Evolutionary conservation across 2,888 invertebrate genomes (phyloP), one percentile per base, ranked within the genome.

Genomic region (Alloplasta piceator): DNA sequence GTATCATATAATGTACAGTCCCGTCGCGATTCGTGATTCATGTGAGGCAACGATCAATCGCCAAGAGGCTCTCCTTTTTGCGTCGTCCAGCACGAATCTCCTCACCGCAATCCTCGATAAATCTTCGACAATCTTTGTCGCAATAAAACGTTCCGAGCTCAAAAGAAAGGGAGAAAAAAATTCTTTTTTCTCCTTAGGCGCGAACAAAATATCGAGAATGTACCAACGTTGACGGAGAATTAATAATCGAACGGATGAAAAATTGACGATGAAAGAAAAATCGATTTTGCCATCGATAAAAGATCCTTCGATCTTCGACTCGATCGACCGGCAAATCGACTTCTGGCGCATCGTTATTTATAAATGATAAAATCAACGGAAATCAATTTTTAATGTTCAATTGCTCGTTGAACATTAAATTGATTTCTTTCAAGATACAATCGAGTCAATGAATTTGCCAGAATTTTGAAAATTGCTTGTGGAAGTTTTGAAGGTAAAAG

Each of bases 1-100:
- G 48, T 48, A n/a, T 12, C 46, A 10, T n/a, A 26, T 26, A 26
- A 26, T 26, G 26, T 26, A 26, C 26, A 26, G 26, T 26, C 26
- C 26, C 26, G 41, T 52, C 60, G 61, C 52, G 61, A 50, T 56
- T 46, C 64, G 73, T 74, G 73, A 74, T 74, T 74, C 64, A 74
- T 36, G 10, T 48, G 73, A 74, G 39, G 64, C 73, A 58, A 74
- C 73, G 64, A 66, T 74, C 64, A 74, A 58, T 48, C 56, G 56
- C n/a, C 58, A 12, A 9, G 48, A 48, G 48, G 12, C 48, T 48
- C 48, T 26, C 26, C 26, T 26, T 26, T 26, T 10, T 48, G 48
- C 48, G 48, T 66, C 73, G 64, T 74, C 64, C 64, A 66, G 26
- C 26, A 26, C 3, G 26, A 26, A 26, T 26, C 26, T 26, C 26